Base-by-base conservation (phyloP, 2,113 vertebrate genomes). In the Salvator merianae region DNA sequence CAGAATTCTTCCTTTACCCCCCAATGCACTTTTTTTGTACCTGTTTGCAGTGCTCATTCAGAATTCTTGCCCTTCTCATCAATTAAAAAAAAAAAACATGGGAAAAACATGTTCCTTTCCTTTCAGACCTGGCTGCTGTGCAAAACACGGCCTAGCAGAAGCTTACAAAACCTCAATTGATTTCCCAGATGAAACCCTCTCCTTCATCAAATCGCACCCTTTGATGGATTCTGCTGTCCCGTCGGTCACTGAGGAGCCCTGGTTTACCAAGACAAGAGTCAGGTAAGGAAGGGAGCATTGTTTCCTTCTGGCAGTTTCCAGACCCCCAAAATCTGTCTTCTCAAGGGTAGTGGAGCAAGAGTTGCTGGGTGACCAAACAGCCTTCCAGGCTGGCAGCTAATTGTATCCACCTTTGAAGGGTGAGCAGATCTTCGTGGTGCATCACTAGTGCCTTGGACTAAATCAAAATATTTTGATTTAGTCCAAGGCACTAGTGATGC, bases 201-300 rank as follows among this genome's bases (percentile, higher is more conserved):
- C 98, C 78, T 99, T 99, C 95, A 99, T 99, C 95, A 99, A 99
- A 93, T 99, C 98, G 81, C 99, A 99, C 91, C 98, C 99, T 6
- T 93, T 99, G 86, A 99, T 99, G 99, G 98, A 99, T 92, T 95
- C 96, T 26, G 97, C 98, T 0, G 97, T 99, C 79, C 98, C 98
- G 0, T 98, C 98, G 26, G 94, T 98, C 10, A 95, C 96, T 20
- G 98, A 99, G 1, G 98, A 99, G 92, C 99, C 99, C 10, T 99
- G 98, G 98, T 99, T 99, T 96, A 99, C 99, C 47, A 99, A 98
- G 96, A 99, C 99, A 5, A 97, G 98, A 53, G 98, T 99, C 95
- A 98, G 98, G 99, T 99, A 95, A 82, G 91, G 70, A 32, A 28
- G 10, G 32, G 74, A 50, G 18, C 18, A 2, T 1, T 1, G 0